These are phyloP conservation scores for Betta splendens DNA, from an alignment of 2,797 vertebrate genomes.

Conservation along the genomic window DNA sequence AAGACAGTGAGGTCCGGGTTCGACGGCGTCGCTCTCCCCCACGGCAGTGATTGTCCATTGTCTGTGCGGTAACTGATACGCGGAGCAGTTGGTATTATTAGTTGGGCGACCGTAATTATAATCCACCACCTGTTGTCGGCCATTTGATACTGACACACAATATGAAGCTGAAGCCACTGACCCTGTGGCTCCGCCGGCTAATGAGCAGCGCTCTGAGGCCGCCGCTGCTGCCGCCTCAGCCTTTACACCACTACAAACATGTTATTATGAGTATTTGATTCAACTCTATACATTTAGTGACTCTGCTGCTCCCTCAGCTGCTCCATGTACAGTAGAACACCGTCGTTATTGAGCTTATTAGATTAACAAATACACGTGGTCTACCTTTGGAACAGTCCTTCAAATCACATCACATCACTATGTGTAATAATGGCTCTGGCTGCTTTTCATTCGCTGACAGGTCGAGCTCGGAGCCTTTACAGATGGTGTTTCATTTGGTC, in stretches of 20 bases:
- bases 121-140: conserved; percentile 77
- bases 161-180: conserved; percentile 69
- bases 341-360: no score
- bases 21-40: conserved; percentile 51
- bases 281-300: no score
- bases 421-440: conserved; percentile 67
- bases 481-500: conserved; percentile 95
- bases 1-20: conserved; percentile 53
- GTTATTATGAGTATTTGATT: no score
- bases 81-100: conserved; percentile 76
- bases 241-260: neutral
- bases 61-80: conserved; percentile 63
- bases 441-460: conserved; percentile 85
- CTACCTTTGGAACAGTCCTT: conserved; percentile 47
- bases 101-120: conserved; percentile 66
- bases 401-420: conserved; percentile 66
- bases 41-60: conserved; percentile 66
- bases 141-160: conserved; percentile 73
- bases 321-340: no score
- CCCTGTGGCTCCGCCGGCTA: conserved; percentile 59
- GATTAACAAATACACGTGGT: no score
- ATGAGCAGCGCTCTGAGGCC: conserved; percentile 65
- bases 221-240: conserved; percentile 3
- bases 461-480: conserved; percentile 89
- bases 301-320: no score